Conservation (phyloP, 2,888 invertebrate genomes). For the Hirtodrosophila confusa region DNA sequence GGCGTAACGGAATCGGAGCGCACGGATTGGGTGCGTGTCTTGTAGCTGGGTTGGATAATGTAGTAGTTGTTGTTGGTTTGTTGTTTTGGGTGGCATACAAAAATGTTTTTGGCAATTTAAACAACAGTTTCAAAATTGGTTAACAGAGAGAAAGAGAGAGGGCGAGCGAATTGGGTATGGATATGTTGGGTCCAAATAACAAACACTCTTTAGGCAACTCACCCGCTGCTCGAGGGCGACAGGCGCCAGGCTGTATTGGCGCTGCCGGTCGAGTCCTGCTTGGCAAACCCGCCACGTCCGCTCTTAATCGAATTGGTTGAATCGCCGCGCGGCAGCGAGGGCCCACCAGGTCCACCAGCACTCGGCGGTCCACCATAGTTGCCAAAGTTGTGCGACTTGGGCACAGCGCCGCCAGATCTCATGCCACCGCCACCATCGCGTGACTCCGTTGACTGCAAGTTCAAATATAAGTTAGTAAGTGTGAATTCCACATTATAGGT, state of each 20-base stretch:
- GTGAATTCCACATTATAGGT: not conserved
- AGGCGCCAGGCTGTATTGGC: conserved; percentile 83
- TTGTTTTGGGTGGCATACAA: conserved; percentile 64
- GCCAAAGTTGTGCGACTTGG: conserved; percentile 95
- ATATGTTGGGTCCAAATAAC: conserved; percentile 32
- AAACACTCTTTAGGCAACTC: conserved; percentile 56
- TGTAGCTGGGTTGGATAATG: conserved; percentile 80
- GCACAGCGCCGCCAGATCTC: conserved; percentile 85
- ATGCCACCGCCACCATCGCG: conserved; percentile 83
- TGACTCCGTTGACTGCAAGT: conserved; percentile 73
- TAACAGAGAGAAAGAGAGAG: conserved; percentile 41
- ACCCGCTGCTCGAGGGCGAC: conserved; percentile 85
- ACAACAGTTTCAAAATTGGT: conserved; percentile 57
- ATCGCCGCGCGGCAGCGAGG: conserved; percentile 86
- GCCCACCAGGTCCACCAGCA: conserved; percentile 85
- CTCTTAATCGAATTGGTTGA: conserved; percentile 88
- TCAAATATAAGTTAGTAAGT: conserved; percentile 2
- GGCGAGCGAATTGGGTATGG: conserved; percentile 53
- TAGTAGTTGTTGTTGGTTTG: conserved; percentile 34
- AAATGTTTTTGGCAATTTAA: conserved; percentile 66
- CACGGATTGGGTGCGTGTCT: conserved; percentile 84
- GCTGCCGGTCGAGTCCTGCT: conserved; percentile 86
- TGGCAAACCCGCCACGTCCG: conserved; percentile 88
- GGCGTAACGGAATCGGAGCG: conserved; percentile 91
- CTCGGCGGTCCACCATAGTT: conserved; percentile 88